Evolutionary conservation across 1,140 invertebrate genomes (phyloP).

Genomic region (Tetranychus cinnabarinus): DNA sequence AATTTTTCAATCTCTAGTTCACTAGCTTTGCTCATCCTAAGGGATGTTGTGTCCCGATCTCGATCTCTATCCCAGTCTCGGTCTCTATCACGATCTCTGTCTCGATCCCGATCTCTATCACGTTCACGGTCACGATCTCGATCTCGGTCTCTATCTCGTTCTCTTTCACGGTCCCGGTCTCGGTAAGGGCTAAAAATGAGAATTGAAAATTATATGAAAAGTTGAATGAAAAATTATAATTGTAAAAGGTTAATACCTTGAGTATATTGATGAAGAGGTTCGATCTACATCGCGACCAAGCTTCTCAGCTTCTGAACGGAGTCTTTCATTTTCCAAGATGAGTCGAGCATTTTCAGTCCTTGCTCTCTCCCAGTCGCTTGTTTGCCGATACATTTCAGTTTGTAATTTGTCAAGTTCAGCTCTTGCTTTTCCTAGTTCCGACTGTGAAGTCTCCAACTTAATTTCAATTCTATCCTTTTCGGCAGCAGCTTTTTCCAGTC

Average conservation of each 20-base stretch:
- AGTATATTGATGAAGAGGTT: no score
- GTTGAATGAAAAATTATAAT: background rate
- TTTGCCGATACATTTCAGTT: conserved; percentile 29
- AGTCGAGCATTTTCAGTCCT: conserved; percentile 33
- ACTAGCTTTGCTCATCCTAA: background rate
- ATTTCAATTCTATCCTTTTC: conserved; percentile 74
- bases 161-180: background rate
- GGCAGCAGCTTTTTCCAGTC: conserved; percentile 56
- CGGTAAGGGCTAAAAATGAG: no score
- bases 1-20: conserved; percentile 14
- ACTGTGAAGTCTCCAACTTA: conserved; percentile 70
- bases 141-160: background rate
- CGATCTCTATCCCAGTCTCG: background rate
- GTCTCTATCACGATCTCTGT: background rate
- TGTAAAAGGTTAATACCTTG: no score
- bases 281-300: conserved; percentile 1
- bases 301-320: conserved; percentile 16
- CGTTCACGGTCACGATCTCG: background rate
- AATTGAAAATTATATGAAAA: no score
- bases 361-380: conserved; percentile 14
- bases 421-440: conserved; percentile 73
- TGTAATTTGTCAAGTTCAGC: conserved; percentile 73
- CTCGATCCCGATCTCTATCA: background rate
- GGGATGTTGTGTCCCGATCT: background rate
- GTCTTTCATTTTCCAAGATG: conserved; percentile 65